Evolutionary conservation across 2,888 invertebrate species (phyloP), one percentile per base, ranked within the genome.

Genomic region (Parasteatoda lunata): DNA sequence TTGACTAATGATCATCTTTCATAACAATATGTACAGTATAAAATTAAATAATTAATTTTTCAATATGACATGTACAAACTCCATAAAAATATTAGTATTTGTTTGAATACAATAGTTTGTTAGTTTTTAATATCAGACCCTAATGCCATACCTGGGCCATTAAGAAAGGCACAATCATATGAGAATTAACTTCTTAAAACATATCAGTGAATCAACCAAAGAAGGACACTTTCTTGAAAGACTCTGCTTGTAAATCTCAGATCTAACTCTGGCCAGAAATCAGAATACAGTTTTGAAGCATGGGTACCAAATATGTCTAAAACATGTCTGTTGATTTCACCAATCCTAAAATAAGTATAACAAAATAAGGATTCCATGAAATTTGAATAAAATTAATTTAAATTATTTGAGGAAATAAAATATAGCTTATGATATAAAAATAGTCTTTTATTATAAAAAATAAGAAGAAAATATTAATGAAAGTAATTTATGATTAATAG

Each of bases 251-350:
- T 90, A 66, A 80, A 84, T 11, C 73, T 68, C 3, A 89, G 52
- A 68, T 90, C 89, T 47, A 89, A 71, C 8, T 86, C 85, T 5
- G 90, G 90, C 70, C 88, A 82, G 70, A 86, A 89, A 65, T 89
- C 70, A 11, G 89, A 84, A 59, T 89, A 90, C 8, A 89, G 78
- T 59, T 76, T 84, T 13, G 90, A 90, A 48, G 90, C 81, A 81
- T 89, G 84, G 13, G 89, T 89, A n/a, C 90, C 90, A 73, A 90
- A 89, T 15, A 89, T 84, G 59, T 90, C 90, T 30, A 90, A 68
- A 15, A 90, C 89, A 75, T 89, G 89, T 30, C 90, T 84, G 69
- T 90, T 90, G 5, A 90, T 86, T 69, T 83, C 89, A 45, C 86
- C 89, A 75, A 89, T 83, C 47, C 89, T 89, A 68, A 13, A 85